Evolutionary conservation across 2,113 vertebrate genomes (phyloP), one percentile per base, ranked within the genome.

Genomic region (Crotalus helleri): DNA sequence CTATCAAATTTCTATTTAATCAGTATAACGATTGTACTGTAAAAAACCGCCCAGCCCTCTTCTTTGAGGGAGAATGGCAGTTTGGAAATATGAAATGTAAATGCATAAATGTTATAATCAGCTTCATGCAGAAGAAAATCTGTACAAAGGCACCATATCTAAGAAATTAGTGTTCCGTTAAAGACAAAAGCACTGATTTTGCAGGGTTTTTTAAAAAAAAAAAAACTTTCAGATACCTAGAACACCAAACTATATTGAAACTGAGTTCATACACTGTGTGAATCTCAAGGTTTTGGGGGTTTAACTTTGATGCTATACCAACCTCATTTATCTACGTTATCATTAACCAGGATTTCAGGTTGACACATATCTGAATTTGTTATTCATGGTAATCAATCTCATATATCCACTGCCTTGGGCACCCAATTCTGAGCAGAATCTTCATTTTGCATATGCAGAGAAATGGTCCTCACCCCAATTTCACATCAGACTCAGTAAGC

Each of bases 71-170:
- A 69, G 64, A 69, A 33, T 13, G 64, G 64, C 12, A 15, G 29
- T 69, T 69, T 69, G 15, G 64, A 69, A 69, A 69, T 69, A 33
- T 17, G 13, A 69, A 69, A 69, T 33, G 33, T 33, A 61, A 61
- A 61, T 61, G 33, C 5, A n/a, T 69, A 64, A 91, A n/a, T 5
- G 88, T 57, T 92, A 11, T 0, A 0, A 54, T 95, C 93, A 59
- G 15, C 86, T 90, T 85, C 46, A 33, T 51, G 69, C 85, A 93
- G 91, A 93, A 94, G 46, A 92, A 94, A 33, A 12, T 4, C 15
- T 92, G 4, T 86, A 81, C 13, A 61, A 89, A 95, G 91, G 44
- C 15, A 3, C 7, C 29, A 7, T 49, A 64, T n/a, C 15, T 64
- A 44, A 49, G 57, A 19, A 33, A 17, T 33, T 6, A 24, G 26